Evolutionary conservation across 2,888 invertebrate genomes (phyloP).

Genomic region (Ferdinandea cuprea): DNA sequence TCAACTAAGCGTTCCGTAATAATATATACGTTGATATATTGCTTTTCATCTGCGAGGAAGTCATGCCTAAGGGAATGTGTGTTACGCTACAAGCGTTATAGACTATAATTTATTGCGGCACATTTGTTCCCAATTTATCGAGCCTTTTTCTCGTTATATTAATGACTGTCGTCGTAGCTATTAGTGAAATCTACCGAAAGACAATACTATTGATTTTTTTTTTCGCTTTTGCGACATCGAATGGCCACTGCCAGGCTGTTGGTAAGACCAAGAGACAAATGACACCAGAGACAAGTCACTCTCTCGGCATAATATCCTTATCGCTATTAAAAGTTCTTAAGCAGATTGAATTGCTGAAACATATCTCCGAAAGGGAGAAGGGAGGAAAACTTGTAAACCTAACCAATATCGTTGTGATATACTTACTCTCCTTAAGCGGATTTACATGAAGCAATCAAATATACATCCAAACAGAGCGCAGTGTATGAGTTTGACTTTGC

Average conservation of each 20-base stretch:
- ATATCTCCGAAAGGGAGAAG: background rate
- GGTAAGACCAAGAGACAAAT: slow-evolving; percentile 8
- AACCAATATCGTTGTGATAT: background rate
- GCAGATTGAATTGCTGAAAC: slow-evolving; percentile 5
- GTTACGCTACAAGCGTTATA: slow-evolving; percentile 33
- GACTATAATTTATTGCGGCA: slow-evolving; percentile 63
- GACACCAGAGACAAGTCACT: slow-evolving; percentile 4
- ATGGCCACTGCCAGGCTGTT: background rate
- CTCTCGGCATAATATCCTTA: slow-evolving; percentile 23
- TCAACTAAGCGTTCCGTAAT: slow-evolving; percentile 52
- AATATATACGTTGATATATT: slow-evolving; percentile 59
- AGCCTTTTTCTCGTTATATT: slow-evolving; percentile 36
- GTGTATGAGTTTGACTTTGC: background rate
- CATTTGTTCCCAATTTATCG: slow-evolving; percentile 70
- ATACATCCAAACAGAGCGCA: background rate
- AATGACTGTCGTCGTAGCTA: slow-evolving; percentile 60
- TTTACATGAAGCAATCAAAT: slow-evolving; percentile 12
- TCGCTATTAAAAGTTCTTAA: slow-evolving; percentile 14
- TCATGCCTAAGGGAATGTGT: slow-evolving; percentile 45
- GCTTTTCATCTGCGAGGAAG: slow-evolving; percentile 34
- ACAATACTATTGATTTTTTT: slow-evolving; percentile 23
- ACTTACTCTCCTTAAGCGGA: background rate
- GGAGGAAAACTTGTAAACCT: background rate
- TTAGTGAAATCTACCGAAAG: slow-evolving; percentile 37
- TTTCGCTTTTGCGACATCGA: background rate